Percentiles rank a stretch among this genome's conserved stretches.
Evolutionary conservation across 2,888 invertebrate species (phyloP).

Genomic region (Leptogaster cylindrica): DNA sequence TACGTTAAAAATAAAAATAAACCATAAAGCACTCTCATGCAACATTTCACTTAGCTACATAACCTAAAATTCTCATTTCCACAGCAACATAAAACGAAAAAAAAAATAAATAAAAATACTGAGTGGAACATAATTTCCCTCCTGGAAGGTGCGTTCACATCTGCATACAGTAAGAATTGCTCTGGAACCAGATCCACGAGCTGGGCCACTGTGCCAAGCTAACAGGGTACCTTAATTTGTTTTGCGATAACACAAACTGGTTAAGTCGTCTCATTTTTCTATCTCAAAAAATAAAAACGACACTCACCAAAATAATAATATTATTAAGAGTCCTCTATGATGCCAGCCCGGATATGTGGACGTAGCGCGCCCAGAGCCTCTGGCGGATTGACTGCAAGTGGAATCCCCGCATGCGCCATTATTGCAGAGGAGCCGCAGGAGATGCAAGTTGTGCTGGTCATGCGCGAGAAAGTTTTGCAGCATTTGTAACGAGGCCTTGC

Average conservation of each 20-base stretch:
- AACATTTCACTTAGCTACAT: constrained; percentile 27
- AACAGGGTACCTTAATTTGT: constrained; percentile 22
- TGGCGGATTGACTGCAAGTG: neutral
- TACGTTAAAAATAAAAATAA: neutral
- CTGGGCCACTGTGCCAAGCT: constrained; percentile 7
- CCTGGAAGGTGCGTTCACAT: constrained; percentile 28
- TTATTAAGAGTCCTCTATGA: no score
- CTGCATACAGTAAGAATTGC: no score
- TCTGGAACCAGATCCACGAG: no score
- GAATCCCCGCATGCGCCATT: no score
- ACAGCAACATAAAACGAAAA: neutral
- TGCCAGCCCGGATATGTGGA: no score
- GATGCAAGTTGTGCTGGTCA: constrained; percentile 20
- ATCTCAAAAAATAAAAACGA: neutral
- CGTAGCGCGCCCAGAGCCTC: neutral
- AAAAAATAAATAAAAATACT: neutral
- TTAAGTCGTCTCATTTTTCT: neutral
- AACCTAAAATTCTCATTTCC: constrained; percentile 35
- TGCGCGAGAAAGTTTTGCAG: constrained; percentile 45
- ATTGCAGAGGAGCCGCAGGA: no score
- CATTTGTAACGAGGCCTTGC: constrained; percentile 10
- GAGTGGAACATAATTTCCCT: neutral
- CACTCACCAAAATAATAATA: no score
- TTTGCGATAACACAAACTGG: neutral
- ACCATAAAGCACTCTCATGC: constrained; percentile 1